phyloP scores from a whole-genome alignment of 2,888 invertebrate species.

The Volucella bombylans region DNA sequence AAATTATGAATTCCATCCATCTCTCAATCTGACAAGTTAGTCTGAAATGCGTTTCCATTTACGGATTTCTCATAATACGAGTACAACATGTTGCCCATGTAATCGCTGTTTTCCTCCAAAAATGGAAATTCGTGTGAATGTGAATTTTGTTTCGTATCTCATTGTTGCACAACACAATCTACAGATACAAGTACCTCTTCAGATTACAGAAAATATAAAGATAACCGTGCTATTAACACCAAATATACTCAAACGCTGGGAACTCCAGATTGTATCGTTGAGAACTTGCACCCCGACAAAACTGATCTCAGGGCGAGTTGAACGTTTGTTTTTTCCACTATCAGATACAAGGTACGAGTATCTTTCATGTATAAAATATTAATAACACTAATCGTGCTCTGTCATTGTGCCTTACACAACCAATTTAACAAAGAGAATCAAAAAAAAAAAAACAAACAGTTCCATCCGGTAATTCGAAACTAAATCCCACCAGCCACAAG shows the following conservation, averaged over 20 bases:
- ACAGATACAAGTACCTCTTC: background rate
- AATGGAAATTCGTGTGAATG: background rate
- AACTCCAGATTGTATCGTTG: background rate
- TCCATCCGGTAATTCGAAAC: too few species aligned
- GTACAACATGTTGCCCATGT: background rate
- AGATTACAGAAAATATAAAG: background rate
- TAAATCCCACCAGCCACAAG: too few species aligned
- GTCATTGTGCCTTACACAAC: too few species aligned
- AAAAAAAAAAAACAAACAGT: too few species aligned
- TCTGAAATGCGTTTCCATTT: too few species aligned
- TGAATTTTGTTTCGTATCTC: background rate
- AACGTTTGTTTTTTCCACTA: too few species aligned
- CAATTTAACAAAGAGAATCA: too few species aligned
- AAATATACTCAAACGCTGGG: conserved; percentile 9
- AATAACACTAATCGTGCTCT: too few species aligned
- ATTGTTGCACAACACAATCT: conserved; percentile 2
- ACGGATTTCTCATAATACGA: background rate
- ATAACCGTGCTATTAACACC: conserved; percentile 17
- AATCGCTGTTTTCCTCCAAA: background rate
- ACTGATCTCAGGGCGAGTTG: background rate
- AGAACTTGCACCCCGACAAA: background rate
- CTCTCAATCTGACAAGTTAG: background rate
- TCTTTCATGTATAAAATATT: too few species aligned
- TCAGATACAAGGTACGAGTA: too few species aligned
- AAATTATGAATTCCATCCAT: background rate